phyloP scores from a whole-genome alignment of 2,113 vertebrate genomes.

The Potamarius usumacintae region DNA sequence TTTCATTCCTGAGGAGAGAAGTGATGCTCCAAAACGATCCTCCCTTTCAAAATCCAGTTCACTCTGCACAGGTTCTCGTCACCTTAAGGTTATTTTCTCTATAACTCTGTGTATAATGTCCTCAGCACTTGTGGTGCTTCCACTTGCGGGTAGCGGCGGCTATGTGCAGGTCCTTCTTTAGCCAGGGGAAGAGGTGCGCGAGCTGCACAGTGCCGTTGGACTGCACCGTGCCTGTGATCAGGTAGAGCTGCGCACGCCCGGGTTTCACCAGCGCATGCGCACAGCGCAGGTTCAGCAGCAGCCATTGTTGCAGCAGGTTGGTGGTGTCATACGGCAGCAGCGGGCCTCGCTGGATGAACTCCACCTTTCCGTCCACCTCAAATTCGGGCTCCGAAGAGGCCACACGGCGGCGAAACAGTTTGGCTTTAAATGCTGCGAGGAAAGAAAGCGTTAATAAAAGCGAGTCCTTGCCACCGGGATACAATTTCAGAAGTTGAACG shows the following conservation, averaged over 20 bases:
- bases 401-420: slow-evolving; percentile 72
- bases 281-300: slow-evolving; percentile 82
- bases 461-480: background rate
- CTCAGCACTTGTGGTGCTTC: slow-evolving; percentile 83
- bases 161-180: slow-evolving; percentile 78
- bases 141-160: slow-evolving; percentile 79
- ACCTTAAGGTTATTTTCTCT: background rate
- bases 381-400: slow-evolving; percentile 70
- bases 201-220: slow-evolving; percentile 69
- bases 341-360: slow-evolving; percentile 78
- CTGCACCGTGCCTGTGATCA: slow-evolving; percentile 77
- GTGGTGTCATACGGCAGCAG: slow-evolving; percentile 81
- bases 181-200: slow-evolving; percentile 79
- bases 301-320: slow-evolving; percentile 82
- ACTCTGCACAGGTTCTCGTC: background rate
- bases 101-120: background rate
- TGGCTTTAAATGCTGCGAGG: slow-evolving; percentile 80
- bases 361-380: slow-evolving; percentile 78
- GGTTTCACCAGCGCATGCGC: slow-evolving; percentile 69
- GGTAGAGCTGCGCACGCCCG: slow-evolving; percentile 75
- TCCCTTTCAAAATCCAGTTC: background rate
- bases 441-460: background rate
- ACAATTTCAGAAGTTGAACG: background rate
- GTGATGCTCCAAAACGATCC: background rate
- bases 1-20: background rate